phyloP scores from a whole-genome alignment of 2,113 vertebrate genomes.

The Paracyprichromis sp. region DNA sequence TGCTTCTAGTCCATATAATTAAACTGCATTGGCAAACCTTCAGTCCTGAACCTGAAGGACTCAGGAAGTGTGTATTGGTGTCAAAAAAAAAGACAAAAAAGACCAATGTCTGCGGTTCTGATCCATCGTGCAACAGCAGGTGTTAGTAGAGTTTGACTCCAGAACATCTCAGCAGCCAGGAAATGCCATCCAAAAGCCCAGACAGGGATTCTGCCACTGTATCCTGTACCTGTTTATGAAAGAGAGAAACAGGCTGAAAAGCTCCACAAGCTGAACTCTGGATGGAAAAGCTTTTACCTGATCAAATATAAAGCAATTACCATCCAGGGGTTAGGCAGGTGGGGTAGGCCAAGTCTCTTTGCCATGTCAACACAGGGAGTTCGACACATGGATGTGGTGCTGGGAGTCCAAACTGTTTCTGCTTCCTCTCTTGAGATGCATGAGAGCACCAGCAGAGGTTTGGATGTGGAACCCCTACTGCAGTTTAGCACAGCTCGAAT shows the following conservation, averaged over 20 bases:
- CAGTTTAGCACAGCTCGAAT: slow-evolving; percentile 80
- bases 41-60: neutral
- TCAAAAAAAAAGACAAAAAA: neutral
- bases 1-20: neutral
- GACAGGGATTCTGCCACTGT: slow-evolving; percentile 77
- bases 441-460: slow-evolving; percentile 85
- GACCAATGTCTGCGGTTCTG: neutral
- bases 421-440: slow-evolving; percentile 72
- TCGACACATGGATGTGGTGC: slow-evolving; percentile 33
- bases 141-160: slow-evolving; percentile 60
- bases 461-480: slow-evolving; percentile 60
- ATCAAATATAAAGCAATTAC: slow-evolving; percentile 59
- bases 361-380: slow-evolving; percentile 82
- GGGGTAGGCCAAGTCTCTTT: slow-evolving; percentile 76
- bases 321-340: slow-evolving; percentile 84
- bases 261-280: neutral
- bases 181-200: slow-evolving; percentile 82
- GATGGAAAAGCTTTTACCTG: neutral
- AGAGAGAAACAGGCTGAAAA: neutral
- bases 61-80: neutral
- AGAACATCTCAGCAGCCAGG: slow-evolving; percentile 83
- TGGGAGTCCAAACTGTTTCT: neutral
- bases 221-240: slow-evolving; percentile 76
- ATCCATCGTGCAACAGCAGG: neutral
- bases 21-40: neutral